Base-by-base conservation (phyloP, 2,888 invertebrate species). In the Caenorhabditis sp. region DNA sequence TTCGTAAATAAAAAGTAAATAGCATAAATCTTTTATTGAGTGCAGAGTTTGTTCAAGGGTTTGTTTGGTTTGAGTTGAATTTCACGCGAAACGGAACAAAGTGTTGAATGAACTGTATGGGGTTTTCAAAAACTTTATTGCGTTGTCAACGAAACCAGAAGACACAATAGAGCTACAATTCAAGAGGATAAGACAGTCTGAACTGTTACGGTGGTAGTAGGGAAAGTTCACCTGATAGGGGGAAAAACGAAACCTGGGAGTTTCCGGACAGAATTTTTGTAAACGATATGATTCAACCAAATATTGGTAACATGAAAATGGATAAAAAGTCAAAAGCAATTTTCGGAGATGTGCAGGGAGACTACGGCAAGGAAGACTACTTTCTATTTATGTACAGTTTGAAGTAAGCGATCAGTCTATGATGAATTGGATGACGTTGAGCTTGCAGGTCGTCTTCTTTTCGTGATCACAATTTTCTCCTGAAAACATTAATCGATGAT, bases 391-490 rank as follows among this genome's bases (percentile, higher is more conserved):
- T 70, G 15, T 53, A 58, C 56, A 58, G 26, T 32, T 17, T n/a
- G n/a, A n/a, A 26, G 5, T 15, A 56, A 35, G 9, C 11, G 9
- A 7, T 35, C 13, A 2, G 9, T 37, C 35, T 9, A 75, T 6
- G 58, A 63, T 6, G 76, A 76, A 20, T 70, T 76, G 2, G 76
- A 76, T 13, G n/a, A n/a, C n/a, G 76, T 76, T 5, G 76, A 70
- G 24, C 76, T 76, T 35, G 70, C 35, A 13, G 76, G 76, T 15
- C 76, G 62, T 53, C 76, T 56, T 58, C 76, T 43, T 45, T 70
- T 76, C 11, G 76, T 63, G 0, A 76, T 70, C 37, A 76, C 63
- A 13, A 76, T 76, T 35, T 76, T 76, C 8, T 70, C 70, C 76
- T 76, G 76, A 7, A 70, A 74, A 17, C 22, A 11, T 20, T 6